Conservation (phyloP, 1,140 invertebrate genomes). For the Mycetomoellerius zeteki region DNA sequence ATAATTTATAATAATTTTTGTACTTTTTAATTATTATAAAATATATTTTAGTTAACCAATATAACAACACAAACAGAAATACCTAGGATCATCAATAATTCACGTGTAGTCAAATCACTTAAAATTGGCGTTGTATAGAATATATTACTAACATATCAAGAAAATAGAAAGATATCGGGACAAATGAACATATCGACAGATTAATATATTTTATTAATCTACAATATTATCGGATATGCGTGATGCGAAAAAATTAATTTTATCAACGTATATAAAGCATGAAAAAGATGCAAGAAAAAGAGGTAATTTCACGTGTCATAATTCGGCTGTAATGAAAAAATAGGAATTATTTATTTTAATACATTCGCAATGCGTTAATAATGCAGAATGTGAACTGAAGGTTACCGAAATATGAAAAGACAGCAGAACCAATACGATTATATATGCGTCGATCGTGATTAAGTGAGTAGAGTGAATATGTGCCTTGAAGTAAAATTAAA, state of each 20-base stretch:
- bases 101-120: too few relatives aligned
- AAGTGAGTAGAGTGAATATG: slow-evolving; percentile 44
- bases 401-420: neutral
- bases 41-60: too few relatives aligned
- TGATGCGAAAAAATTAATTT: neutral
- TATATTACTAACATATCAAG: too few relatives aligned
- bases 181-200: neutral
- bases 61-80: too few relatives aligned
- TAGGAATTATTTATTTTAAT: neutral
- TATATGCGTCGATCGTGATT: slow-evolving; percentile 4
- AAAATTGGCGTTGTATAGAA: too few relatives aligned
- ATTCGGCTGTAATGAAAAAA: neutral
- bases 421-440: neutral
- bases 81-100: too few relatives aligned
- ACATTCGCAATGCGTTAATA: slow-evolving; percentile 5
- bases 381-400: neutral
- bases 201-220: slow-evolving; percentile 8
- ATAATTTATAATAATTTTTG: too few relatives aligned
- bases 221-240: neutral
- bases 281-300: neutral
- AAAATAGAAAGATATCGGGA: neutral
- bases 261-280: neutral
- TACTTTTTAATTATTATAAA: too few relatives aligned
- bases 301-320: neutral
- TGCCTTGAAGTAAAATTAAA: slow-evolving; percentile 54